phyloP scores from a whole-genome alignment of 2,797 vertebrate species.

The Takifugu rubripes region DNA sequence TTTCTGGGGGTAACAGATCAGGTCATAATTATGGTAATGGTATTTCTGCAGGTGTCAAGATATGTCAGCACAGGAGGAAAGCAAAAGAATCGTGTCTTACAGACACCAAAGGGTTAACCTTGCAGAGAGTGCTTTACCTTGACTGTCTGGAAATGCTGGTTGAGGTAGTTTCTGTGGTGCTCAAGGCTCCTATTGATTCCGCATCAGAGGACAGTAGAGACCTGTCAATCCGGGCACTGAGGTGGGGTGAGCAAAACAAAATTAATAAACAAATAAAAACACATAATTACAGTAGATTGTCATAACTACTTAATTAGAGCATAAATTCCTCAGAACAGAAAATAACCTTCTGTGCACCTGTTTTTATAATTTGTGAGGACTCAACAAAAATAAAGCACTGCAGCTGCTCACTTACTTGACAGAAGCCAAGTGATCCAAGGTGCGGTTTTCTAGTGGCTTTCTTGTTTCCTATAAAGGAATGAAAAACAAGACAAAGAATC shows the following conservation, averaged over 20 bases:
- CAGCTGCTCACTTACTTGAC: conserved; percentile 78
- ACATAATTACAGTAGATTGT: too few relatives aligned
- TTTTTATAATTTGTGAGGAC: background rate
- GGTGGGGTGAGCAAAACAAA: background rate
- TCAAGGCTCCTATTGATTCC: conserved; percentile 89
- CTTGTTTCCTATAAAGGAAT: conserved; percentile 69
- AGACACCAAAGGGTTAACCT: background rate
- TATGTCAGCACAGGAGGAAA: too few relatives aligned
- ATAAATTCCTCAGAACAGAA: background rate
- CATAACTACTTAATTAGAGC: too few relatives aligned
- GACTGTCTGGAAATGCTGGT: conserved; percentile 92
- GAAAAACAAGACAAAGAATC: background rate
- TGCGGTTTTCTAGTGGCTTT: conserved; percentile 74
- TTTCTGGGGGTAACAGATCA: background rate
- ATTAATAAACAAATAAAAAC: background rate
- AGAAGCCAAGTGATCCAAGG: conserved; percentile 82
- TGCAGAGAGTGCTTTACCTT: conserved; percentile 69
- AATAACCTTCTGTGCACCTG: background rate
- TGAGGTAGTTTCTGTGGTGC: conserved; percentile 99
- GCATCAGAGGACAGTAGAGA: conserved; percentile 89
- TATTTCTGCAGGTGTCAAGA: too few relatives aligned
- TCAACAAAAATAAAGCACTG: background rate
- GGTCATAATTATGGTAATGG: background rate
- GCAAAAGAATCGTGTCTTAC: background rate
- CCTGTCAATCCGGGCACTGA: conserved; percentile 81